These are phyloP conservation scores for Tinea trinotella DNA, from an alignment of 2,888 invertebrate genomes.

Conservation along the genomic window DNA sequence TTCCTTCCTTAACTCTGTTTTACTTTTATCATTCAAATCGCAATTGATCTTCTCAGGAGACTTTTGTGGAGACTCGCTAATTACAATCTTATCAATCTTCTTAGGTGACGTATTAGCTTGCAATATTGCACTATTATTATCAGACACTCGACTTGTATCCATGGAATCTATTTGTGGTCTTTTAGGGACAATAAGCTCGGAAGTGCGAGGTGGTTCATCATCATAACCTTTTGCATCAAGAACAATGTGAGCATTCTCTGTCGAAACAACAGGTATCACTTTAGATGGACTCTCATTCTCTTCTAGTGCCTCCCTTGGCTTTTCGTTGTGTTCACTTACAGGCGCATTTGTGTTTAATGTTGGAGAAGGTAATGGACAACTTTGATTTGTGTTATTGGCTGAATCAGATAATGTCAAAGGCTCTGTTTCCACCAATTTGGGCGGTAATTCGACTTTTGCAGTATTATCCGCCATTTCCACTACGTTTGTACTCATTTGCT, in stretches of 20 bases:
- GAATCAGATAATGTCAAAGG: constrained; percentile 64
- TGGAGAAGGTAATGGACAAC: constrained; percentile 62
- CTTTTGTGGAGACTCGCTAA: constrained; percentile 46
- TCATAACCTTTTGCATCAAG: constrained; percentile 51
- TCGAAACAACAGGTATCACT: constrained; percentile 55
- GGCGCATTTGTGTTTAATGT: constrained; percentile 44
- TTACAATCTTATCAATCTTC: constrained; percentile 45
- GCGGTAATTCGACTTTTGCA: constrained; percentile 44
- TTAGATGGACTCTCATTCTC: constrained; percentile 57
- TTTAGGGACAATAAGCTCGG: constrained; percentile 48
- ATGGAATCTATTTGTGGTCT: constrained; percentile 55
- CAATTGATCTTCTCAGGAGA: constrained; percentile 41
- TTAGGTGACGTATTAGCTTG: constrained; percentile 41
- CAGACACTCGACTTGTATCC: constrained; percentile 21
- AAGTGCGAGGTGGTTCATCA: constrained; percentile 38
- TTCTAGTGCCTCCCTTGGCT: constrained; percentile 46
- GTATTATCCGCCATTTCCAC: constrained; percentile 27
- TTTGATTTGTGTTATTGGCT: constrained; percentile 64
- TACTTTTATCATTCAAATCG: constrained; percentile 39
- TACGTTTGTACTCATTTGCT: constrained; percentile 31
- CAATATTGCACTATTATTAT: constrained; percentile 24
- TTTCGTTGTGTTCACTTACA: constrained; percentile 36
- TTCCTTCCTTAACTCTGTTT: constrained; percentile 54
- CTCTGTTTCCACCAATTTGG: constrained; percentile 52
- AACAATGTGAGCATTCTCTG: constrained; percentile 59